A percentile compares a stretch with the other conserved stretches of the same genome.
Conservation (phyloP, 2,113 vertebrate species). For the Macaca nemestrina region DNA sequence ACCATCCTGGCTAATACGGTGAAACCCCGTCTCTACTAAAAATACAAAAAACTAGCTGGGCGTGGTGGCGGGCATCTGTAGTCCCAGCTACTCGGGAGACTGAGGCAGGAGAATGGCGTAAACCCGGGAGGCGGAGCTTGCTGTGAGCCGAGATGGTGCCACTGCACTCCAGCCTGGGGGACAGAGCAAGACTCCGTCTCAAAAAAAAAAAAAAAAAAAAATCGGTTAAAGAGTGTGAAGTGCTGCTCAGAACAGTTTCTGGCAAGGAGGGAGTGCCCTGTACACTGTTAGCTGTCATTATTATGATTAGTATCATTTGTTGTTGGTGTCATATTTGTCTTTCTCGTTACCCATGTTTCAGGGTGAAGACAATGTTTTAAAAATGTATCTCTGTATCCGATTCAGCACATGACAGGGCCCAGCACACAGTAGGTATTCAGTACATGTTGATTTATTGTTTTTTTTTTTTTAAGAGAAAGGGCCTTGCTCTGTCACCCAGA, state of each 20-base stretch:
- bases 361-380: neutral
- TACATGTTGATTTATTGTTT: neutral
- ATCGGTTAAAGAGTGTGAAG: neutral
- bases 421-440: neutral
- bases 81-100: too few relatives aligned
- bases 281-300: neutral
- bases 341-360: neutral
- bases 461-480: too few relatives aligned
- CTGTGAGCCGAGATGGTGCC: too few relatives aligned
- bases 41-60: too few relatives aligned
- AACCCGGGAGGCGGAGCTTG: too few relatives aligned
- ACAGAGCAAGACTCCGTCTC: too few relatives aligned
- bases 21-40: too few relatives aligned
- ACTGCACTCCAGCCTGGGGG: too few relatives aligned
- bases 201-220: neutral
- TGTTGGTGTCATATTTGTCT: neutral
- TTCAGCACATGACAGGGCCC: neutral
- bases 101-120: too few relatives aligned
- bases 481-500: too few relatives aligned
- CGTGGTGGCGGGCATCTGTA: too few relatives aligned
- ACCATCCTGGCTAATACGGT: too few relatives aligned
- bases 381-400: neutral
- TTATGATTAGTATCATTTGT: neutral
- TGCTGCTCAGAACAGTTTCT: neutral
- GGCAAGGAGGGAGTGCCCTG: neutral